phyloP scores from a whole-genome alignment of 1,140 invertebrate genomes.

The Chrysopa pallens region DNA sequence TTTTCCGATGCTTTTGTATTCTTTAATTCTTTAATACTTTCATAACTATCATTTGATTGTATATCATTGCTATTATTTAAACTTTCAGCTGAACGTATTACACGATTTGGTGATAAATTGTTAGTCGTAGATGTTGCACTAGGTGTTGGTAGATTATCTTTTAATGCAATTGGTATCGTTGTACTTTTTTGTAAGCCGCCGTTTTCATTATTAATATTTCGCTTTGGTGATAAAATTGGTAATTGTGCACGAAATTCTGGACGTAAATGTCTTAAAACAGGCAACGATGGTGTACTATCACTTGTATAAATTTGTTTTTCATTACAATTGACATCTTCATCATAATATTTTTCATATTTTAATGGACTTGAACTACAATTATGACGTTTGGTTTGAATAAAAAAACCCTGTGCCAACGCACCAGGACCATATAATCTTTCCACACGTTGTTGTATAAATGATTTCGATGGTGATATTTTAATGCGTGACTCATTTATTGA shows the following conservation, averaged over 20 bases:
- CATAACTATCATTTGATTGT: not conserved
- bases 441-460: constrained; percentile 74
- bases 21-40: not conserved
- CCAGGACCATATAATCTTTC: constrained; percentile 73
- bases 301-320: not conserved
- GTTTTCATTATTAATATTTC: constrained; percentile 6
- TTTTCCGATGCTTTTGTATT: not conserved
- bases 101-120: not conserved
- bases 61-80: not conserved
- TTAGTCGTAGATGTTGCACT: not conserved
- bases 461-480: constrained; percentile 35
- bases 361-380: constrained; percentile 8
- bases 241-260: constrained; percentile 72
- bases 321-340: not conserved
- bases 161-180: not conserved
- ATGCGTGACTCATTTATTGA: not conserved
- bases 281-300: constrained; percentile 29
- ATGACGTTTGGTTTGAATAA: constrained; percentile 37
- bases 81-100: not conserved
- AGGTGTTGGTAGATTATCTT: not conserved
- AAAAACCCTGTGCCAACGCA: constrained; percentile 64
- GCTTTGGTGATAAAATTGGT: constrained; percentile 44
- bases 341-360: not conserved
- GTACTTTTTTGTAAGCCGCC: constrained; percentile 1
- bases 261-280: constrained; percentile 59